Evolutionary conservation across 30 jellyfish, hydroid and myxozoan genomes (phyloP), one percentile per base, ranked within the genome.

Genomic region (Hydra vulgaris): DNA sequence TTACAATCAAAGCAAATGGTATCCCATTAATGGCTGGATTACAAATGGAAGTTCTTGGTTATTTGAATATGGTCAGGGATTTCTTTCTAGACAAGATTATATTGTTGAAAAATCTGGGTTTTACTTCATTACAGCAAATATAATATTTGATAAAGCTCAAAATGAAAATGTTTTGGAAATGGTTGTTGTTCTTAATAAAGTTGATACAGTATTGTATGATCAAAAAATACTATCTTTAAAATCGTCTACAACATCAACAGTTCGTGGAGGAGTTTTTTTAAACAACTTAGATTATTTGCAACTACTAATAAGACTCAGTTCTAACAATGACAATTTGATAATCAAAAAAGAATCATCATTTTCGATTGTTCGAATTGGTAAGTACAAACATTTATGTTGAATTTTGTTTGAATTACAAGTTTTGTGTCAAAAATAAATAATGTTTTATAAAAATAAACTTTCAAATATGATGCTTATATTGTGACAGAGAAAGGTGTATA

Each of bases 11-110:
- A 56, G 56, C 26, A 56, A 19, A 53, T 79, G 83, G 77, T 22
- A 23, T 75, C 40, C 73, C 69, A 61, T 92, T 70, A 8, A 70
- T 7, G 88, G 94, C 55, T 92, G 98, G 98, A 71, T 94, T 3
- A 77, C 87, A 15, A n/a, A 40, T 21, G 96, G 95, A 16, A 92
- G 84, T 77, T 86, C 61, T 17, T 92, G 96, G 96, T 88, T 92
- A 7, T 92, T 83, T 67, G 94, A 79, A 61, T 55, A 86, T 23
- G 92, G 92, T 21, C 7, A 72, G 15, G 95, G 96, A 17, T 84
- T 92, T 74, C 76, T 71, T 1, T 77, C 78, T 76, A 79, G 85
- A 18, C 71, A 83, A 27, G 76, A 88, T 5, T 92, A 73, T 67
- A 75, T 83, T 17, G 90, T 85, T 4, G 95, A 83, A 54, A 73